phyloP scores from a whole-genome alignment of 2,113 vertebrate genomes.

The Dolichallabes microphthalmus region DNA sequence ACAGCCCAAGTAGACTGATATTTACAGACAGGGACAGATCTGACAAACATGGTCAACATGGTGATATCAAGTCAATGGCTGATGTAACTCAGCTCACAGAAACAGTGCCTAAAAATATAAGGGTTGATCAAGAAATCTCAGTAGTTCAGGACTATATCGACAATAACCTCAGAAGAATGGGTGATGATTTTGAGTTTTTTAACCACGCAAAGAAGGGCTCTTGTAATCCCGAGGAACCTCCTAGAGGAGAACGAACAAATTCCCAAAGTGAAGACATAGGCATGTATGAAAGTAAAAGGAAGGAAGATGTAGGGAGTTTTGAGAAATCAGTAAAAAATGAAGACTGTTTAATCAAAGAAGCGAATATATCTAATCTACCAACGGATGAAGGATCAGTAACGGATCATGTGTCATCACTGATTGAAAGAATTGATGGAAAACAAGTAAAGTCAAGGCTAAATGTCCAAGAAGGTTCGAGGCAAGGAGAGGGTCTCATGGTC shows the following conservation, averaged over 20 bases:
- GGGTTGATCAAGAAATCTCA: background rate
- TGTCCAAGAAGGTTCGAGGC: background rate
- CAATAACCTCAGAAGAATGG: background rate
- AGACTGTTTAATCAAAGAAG: slow-evolving; percentile 28
- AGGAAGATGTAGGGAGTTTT: slow-evolving; percentile 43
- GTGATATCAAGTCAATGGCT: slow-evolving; percentile 10
- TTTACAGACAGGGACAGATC: slow-evolving; percentile 21
- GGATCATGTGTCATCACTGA: slow-evolving; percentile 34
- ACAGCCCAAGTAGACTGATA: slow-evolving; percentile 31
- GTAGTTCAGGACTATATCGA: background rate
- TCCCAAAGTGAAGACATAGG: slow-evolving; percentile 7
- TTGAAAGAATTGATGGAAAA: slow-evolving; percentile 29
- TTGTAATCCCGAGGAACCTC: slow-evolving; percentile 40
- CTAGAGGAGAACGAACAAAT: slow-evolving; percentile 36
- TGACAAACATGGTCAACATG: slow-evolving; percentile 21
- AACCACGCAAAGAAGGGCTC: background rate
- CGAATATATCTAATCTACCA: background rate
- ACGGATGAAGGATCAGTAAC: slow-evolving; percentile 29
- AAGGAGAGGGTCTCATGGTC: background rate
- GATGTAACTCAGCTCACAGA: slow-evolving; percentile 41
- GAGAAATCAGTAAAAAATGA: slow-evolving; percentile 35
- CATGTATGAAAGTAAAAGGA: slow-evolving; percentile 25
- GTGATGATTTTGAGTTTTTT: background rate
- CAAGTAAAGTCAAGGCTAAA: background rate
- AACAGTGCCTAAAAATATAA: slow-evolving; percentile 19